Conservation (phyloP, 2,797 vertebrate genomes). For the Nannoperca australis region DNA sequence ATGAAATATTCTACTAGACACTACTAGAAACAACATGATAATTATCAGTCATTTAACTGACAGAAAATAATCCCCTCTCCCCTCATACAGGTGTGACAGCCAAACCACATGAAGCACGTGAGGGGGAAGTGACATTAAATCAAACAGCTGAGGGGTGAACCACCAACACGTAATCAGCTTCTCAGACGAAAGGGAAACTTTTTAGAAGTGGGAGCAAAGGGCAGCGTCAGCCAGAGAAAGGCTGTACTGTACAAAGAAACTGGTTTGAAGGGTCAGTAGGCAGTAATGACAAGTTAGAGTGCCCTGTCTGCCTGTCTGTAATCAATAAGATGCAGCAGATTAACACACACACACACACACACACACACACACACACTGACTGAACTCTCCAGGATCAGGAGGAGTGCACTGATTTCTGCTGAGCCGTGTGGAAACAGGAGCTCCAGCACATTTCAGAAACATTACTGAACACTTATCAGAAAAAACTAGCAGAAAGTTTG, state of each 20-base stretch:
- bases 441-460: not conserved
- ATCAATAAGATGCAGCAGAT: conserved; percentile 35
- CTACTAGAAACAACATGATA: not conserved
- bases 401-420: conserved; percentile 47
- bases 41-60: not conserved
- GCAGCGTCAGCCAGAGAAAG: conserved; percentile 2
- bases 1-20: not conserved
- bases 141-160: not conserved
- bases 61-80: not conserved
- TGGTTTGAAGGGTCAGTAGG: not conserved
- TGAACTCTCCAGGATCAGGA: conserved; percentile 14
- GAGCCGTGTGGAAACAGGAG: conserved; percentile 55
- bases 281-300: not conserved
- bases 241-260: not conserved
- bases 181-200: conserved; percentile 3
- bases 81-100: not conserved
- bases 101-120: not conserved
- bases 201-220: conserved; percentile 30
- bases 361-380: not conserved
- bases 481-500: conserved; percentile 7
- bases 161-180: conserved; percentile 18
- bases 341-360: no score
- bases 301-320: not conserved
- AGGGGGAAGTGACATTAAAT: not conserved
- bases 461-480: not conserved